A percentile compares a stretch with the other conserved stretches of the same genome.
phyloP scores from a whole-genome alignment of 1,140 invertebrate species.

The Coenobita brevimanus region DNA sequence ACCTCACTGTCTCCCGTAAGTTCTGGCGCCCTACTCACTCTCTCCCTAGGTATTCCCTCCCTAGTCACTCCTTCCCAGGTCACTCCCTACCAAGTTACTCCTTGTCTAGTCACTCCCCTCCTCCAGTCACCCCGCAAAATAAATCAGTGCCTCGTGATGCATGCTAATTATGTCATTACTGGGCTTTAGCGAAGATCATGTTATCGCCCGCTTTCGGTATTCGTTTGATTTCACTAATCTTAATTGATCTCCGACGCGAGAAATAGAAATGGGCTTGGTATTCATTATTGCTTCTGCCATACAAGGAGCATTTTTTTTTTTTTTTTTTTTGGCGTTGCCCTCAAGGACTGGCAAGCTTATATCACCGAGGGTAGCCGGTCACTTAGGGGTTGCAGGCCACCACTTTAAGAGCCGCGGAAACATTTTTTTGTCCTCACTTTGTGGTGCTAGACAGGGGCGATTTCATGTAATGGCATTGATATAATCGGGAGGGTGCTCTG shows the following conservation, averaged over 20 bases:
- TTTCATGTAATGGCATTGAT: too few relatives aligned
- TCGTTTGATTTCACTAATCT: conserved; percentile 46
- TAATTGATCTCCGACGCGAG: conserved; percentile 47
- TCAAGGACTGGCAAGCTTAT: too few relatives aligned
- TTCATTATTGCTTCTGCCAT: conserved; percentile 34
- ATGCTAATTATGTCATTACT: conserved; percentile 56
- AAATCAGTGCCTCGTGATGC: conserved; percentile 39
- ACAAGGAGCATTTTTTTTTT: background rate
- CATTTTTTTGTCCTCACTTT: too few relatives aligned
- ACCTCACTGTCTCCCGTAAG: background rate
- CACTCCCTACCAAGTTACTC: background rate
- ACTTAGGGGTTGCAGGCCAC: too few relatives aligned
- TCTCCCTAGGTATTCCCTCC: background rate
- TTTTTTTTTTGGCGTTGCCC: too few relatives aligned
- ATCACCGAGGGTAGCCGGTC: too few relatives aligned
- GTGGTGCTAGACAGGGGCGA: too few relatives aligned
- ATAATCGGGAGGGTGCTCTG: too few relatives aligned
- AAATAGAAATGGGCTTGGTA: conserved; percentile 38
- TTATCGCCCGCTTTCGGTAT: conserved; percentile 23
- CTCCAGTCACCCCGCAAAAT: background rate
- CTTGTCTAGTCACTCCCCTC: background rate
- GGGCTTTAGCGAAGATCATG: background rate
- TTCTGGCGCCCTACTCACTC: background rate
- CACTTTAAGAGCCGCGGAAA: too few relatives aligned
- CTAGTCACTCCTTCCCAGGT: background rate